Evolutionary conservation across 2,888 invertebrate species (phyloP), one percentile per base, ranked within the genome.

Genomic region (Ligdia adustata): DNA sequence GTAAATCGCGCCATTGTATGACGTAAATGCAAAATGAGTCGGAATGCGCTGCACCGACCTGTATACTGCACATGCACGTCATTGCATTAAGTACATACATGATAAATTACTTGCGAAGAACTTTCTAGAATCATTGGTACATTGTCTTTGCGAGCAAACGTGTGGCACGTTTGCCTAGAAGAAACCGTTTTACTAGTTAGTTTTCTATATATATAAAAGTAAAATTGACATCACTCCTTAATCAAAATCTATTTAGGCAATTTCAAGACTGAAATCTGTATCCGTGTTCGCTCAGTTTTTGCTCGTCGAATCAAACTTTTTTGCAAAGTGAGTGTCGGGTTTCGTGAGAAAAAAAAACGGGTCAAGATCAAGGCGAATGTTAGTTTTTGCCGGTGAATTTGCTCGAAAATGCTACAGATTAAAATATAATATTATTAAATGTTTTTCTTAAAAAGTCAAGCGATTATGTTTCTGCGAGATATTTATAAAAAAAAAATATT

Each of bases 331-430:
- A 53, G 53, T 52, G 53, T 60, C 41, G 6, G 42, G 39, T 57
- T 48, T 48, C 52, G 5, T 6, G 32, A 45, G 7, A 22, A 22
- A n/a, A 22, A 55, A 59, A 51, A 50, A 52, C 35, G 39, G 49
- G 52, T 46, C 52, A 60, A 50, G 54, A 48, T 50, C 55, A 60
- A 60, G 54, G 55, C 22, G 2, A 9, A n/a, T 15, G 49, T 44
- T 54, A 52, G 43, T n/a, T 1, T 2, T 9, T 15, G 15, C 13
- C 7, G 3, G 9, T 9, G 54, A 34, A 0, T 52, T 45, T 20
- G 33, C 34, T 39, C 12, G 22, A 22, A n/a, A 22, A 22, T n/a
- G 6, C 7, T 6, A n/a, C n/a, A n/a, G 7, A 18, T 5, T 18
- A 18, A 18, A 5, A 6, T 18, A 18, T 5, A 6, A 18, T 18